Evolutionary conservation across 2,113 vertebrate genomes (phyloP).

Genomic region (Dipodomys spectabilis): DNA sequence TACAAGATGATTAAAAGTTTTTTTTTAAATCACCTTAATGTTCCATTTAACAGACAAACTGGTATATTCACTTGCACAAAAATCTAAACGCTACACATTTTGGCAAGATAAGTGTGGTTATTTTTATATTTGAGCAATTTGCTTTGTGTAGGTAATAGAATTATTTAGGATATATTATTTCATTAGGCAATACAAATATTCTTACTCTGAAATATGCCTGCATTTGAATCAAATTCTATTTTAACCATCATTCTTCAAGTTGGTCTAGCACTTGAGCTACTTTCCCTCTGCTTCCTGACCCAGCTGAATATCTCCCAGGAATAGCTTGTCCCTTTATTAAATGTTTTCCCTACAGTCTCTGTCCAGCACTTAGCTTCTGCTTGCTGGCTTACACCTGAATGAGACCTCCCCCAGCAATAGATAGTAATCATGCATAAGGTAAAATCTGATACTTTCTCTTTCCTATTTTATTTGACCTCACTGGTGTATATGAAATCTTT

Average conservation of each 20-base stretch:
- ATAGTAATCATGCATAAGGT: neutral
- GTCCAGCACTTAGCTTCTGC: neutral
- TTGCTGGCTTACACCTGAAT: neutral
- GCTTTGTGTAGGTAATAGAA: conserved; percentile 39
- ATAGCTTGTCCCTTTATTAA: neutral
- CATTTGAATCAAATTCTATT: neutral
- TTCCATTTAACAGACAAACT: conserved; percentile 20
- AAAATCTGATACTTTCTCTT: conserved; percentile 34
- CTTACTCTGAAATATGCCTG: conserved; percentile 52
- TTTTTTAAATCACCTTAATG: conserved; percentile 50
- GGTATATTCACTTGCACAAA: conserved; percentile 10
- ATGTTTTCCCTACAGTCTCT: neutral
- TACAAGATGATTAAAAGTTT: conserved; percentile 33
- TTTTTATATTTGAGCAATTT: conserved; percentile 39
- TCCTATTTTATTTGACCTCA: conserved; percentile 26
- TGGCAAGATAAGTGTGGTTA: neutral
- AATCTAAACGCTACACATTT: conserved; percentile 3
- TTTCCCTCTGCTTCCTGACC: neutral
- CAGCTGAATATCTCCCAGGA: neutral
- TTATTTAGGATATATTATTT: conserved; percentile 39
- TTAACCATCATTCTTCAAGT: conserved; percentile 5
- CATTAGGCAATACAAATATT: conserved; percentile 57
- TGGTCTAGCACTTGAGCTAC: neutral
- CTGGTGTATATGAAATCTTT: conserved; percentile 48
- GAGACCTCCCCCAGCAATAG: neutral